A percentile compares a stretch with the other conserved stretches of the same genome.
Conservation (phyloP, 2,113 vertebrate species). For the Coptodon rendalli region DNA sequence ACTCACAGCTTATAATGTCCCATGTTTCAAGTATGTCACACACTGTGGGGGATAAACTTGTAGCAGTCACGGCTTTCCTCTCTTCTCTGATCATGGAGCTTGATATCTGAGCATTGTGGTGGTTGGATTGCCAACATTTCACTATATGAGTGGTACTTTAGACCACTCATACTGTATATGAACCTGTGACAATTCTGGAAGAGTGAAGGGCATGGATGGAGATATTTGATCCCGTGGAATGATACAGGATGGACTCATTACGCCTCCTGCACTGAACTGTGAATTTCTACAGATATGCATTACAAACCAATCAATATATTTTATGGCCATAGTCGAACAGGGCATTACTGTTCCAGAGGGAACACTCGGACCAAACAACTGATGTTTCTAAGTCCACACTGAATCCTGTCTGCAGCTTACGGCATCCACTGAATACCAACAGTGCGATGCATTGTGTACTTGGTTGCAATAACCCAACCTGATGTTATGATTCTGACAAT, state of each 20-base stretch:
- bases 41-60: background rate
- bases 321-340: background rate
- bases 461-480: background rate
- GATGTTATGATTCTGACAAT: background rate
- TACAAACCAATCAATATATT: background rate
- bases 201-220: background rate
- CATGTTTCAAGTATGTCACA: background rate
- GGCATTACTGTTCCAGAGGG: background rate
- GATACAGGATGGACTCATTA: background rate
- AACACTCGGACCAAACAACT: background rate
- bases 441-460: background rate
- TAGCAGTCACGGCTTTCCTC: background rate
- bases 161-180: background rate
- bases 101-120: background rate
- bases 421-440: background rate
- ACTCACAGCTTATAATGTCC: background rate
- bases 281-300: background rate
- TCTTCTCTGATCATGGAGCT: background rate
- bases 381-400: background rate
- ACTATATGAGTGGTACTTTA: background rate
- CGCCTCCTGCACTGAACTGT: background rate
- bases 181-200: background rate
- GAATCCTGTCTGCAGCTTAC: background rate
- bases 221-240: background rate
- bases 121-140: background rate